Conservation (phyloP, 2,797 vertebrate genomes). For the Enteromius paludinosus region DNA sequence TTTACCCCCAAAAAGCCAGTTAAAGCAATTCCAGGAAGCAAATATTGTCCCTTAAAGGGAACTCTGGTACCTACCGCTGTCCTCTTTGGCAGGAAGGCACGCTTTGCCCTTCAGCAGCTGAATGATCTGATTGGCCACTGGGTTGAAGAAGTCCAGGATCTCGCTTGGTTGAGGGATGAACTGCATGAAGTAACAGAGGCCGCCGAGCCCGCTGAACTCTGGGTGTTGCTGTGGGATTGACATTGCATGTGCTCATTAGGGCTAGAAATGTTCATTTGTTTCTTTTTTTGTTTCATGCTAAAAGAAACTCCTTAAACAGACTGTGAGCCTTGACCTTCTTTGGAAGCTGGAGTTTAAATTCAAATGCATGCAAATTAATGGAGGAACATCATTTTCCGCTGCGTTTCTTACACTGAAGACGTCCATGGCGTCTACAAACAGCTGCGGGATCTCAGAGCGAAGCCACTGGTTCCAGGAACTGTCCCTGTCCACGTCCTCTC, state of each 20-base stretch:
- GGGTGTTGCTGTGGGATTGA: constrained; percentile 74
- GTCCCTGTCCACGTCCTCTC: constrained; percentile 84
- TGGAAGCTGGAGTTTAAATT: neutral
- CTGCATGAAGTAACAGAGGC: constrained; percentile 78
- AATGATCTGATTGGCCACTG: constrained; percentile 81
- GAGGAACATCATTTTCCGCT: neutral
- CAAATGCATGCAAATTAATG: neutral
- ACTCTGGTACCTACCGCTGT: constrained; percentile 49
- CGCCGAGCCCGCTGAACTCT: constrained; percentile 76
- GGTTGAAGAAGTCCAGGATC: constrained; percentile 84
- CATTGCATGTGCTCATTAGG: neutral
- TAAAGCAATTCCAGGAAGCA: neutral
- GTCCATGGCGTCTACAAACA: constrained; percentile 81
- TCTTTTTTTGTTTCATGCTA: neutral
- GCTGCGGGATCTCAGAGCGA: constrained; percentile 80
- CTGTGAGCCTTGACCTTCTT: neutral
- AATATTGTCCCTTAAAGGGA: neutral
- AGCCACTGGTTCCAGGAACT: constrained; percentile 87
- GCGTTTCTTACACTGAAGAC: constrained; percentile 75
- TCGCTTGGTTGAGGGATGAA: constrained; percentile 81
- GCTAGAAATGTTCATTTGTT: neutral
- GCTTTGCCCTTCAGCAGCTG: constrained; percentile 80
- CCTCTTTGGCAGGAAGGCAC: constrained; percentile 72
- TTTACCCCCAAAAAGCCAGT: neutral
- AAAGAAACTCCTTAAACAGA: neutral